phyloP scores from a whole-genome alignment of 2,888 invertebrate species.

The Thera obeliscata region DNA sequence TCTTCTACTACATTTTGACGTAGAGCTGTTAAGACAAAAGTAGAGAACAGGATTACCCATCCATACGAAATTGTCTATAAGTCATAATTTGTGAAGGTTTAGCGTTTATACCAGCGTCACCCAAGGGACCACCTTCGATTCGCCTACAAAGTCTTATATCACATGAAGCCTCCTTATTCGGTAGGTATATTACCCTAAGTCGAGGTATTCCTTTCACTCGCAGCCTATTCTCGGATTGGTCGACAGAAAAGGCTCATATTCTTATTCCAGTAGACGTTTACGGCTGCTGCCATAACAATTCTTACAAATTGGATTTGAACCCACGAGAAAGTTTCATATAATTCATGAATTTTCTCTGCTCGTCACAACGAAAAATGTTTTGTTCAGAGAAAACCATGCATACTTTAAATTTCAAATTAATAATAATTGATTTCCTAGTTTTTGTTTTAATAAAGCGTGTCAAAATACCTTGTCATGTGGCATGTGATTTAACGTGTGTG shows the following conservation, averaged over 20 bases:
- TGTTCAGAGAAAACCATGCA: conserved; percentile 6
- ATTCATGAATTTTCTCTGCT: conserved; percentile 50
- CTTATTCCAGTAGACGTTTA: conserved; percentile 64
- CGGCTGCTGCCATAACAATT: conserved; percentile 64
- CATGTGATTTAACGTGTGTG: conserved; percentile 15
- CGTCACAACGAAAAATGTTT: conserved; percentile 34
- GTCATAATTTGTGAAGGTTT: conserved; percentile 74
- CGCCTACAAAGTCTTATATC: conserved; percentile 76
- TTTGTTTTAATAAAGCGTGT: background rate
- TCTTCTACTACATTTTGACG: background rate
- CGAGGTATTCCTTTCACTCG: conserved; percentile 57
- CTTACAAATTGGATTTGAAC: conserved; percentile 70
- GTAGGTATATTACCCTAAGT: conserved; percentile 63
- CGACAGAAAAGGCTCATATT: conserved; percentile 64
- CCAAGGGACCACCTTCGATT: conserved; percentile 69
- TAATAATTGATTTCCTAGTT: no score
- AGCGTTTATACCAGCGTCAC: conserved; percentile 69
- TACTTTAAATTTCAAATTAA: no score
- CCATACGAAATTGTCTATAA: conserved; percentile 74
- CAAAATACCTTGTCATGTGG: background rate
- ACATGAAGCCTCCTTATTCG: conserved; percentile 66
- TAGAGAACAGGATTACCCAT: conserved; percentile 40
- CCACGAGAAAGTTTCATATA: conserved; percentile 53
- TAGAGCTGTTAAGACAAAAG: background rate
- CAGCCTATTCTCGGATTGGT: conserved; percentile 54